phyloP scores from a whole-genome alignment of 2,113 vertebrate species.

The Bostrychus sinensis region DNA sequence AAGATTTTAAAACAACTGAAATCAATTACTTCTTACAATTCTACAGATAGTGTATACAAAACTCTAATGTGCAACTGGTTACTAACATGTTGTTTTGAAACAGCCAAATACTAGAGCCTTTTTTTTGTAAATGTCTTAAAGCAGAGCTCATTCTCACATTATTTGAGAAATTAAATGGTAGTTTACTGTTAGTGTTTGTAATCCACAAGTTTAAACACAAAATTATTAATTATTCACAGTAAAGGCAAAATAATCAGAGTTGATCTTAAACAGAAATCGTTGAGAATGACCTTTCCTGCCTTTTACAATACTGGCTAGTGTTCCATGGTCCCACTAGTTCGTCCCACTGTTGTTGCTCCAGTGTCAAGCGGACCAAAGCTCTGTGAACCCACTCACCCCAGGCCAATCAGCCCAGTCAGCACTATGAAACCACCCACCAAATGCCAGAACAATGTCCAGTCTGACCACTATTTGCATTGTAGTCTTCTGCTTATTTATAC shows the following conservation, averaged over 20 bases:
- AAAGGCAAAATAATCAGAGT: constrained; percentile 11
- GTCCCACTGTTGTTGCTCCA: constrained; percentile 32
- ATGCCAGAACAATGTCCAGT: constrained; percentile 51
- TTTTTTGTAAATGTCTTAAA: too few relatives aligned
- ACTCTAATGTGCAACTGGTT: too few relatives aligned
- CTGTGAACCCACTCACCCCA: constrained; percentile 32
- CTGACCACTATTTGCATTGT: constrained; percentile 46
- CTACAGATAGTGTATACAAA: too few relatives aligned
- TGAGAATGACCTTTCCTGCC: constrained; percentile 15
- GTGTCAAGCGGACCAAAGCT: constrained; percentile 27
- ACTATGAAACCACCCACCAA: constrained; percentile 40
- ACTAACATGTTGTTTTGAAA: too few relatives aligned
- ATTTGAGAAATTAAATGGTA: background rate
- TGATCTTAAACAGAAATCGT: constrained; percentile 7
- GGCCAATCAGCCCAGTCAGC: constrained; percentile 38
- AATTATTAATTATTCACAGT: background rate
- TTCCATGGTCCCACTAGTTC: constrained; percentile 37
- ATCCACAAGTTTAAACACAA: background rate
- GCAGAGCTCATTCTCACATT: background rate
- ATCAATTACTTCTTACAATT: too few relatives aligned
- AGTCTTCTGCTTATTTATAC: constrained; percentile 50
- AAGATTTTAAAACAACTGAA: background rate
- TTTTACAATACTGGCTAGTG: constrained; percentile 44
- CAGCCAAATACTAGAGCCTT: too few relatives aligned
- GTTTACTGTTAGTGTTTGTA: too few relatives aligned